Base-by-base conservation (phyloP, 1,140 invertebrate species). In the Belonocnema kinseyi region DNA sequence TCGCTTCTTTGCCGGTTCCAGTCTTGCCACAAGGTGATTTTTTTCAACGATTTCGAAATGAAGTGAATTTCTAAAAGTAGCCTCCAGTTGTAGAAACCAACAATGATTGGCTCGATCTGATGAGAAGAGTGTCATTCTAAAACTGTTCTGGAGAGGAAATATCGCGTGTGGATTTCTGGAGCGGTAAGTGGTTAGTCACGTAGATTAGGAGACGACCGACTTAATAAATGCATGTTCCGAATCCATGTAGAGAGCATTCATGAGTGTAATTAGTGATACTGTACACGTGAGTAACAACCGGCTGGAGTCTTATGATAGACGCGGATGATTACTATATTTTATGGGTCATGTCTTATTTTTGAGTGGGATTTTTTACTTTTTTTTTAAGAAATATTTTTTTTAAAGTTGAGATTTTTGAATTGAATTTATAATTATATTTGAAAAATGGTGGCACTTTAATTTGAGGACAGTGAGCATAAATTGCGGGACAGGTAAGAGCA, bases 21-120 rank as follows among this genome's bases (percentile, higher is more conserved):
- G 17, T 75, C 71, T 78, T 77, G 26, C 19, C 50, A 66, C 79
- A 72, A 54, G 75, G 66, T 73, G 46, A 46, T 66, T n/a, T 26
- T 58, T 6, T 21, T 66, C 2, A 14, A 16, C 33, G 10, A 40
- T 66, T 66, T 66, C 21, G 40, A 40, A 16, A 16, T 33, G 61
- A 17, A 40, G 40, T 66, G 26, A 66, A 26, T 66, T 66, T 66
- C 61, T 66, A 66, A 66, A 66, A 26, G 61, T 66, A 33, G n/a
- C 61, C 61, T 66, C 14, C 26, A 46, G 33, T 66, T 66, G 4
- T n/a, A n/a, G 26, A 40, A 61, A 40, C 19, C 5, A 33, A 61
- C 58, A 21, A 66, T 14, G 26, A 66, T 40, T 66, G 61, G 33
- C 61, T 14, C 26, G 13, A 33, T 66, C 26, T 61, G 16, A 2